Evolutionary conservation across 1,140 invertebrate genomes (phyloP).

Genomic region (Drosophila subpulchrella): DNA sequence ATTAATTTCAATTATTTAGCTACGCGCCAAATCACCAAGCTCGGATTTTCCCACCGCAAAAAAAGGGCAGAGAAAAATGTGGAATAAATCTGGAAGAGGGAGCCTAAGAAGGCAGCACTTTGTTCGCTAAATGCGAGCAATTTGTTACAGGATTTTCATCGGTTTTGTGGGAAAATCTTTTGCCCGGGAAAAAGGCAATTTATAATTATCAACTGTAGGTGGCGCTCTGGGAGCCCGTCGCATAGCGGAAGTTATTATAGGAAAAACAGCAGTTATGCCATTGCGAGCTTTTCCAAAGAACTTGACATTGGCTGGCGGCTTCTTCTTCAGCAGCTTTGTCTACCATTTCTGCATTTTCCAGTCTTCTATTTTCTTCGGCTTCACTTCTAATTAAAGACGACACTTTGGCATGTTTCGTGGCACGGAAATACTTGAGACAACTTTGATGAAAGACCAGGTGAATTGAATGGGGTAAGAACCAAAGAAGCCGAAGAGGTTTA

Average conservation of each 20-base stretch:
- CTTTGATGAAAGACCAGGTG: conserved; percentile 44
- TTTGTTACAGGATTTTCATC: conserved; percentile 72
- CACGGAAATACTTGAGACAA: conserved; percentile 66
- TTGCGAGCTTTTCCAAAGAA: conserved; percentile 63
- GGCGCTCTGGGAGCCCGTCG: conserved; percentile 46
- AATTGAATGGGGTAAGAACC: conserved; percentile 8
- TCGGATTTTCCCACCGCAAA: conserved; percentile 22
- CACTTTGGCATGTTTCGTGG: conserved; percentile 73
- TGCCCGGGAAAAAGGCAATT: conserved; percentile 47
- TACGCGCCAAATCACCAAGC: conserved; percentile 38
- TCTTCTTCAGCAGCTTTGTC: conserved; percentile 30
- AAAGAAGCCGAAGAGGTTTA: conserved; percentile 6
- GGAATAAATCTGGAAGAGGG: conserved; percentile 12
- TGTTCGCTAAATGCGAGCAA: conserved; percentile 77
- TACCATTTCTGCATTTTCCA: conserved; percentile 23
- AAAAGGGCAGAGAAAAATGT: conserved; percentile 18
- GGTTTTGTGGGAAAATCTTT: conserved; percentile 47
- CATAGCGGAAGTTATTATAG: conserved; percentile 74
- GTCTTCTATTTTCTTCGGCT: conserved; percentile 42
- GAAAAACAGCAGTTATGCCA: conserved; percentile 56
- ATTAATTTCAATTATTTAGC: conserved; percentile 79
- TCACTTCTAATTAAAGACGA: conserved; percentile 79
- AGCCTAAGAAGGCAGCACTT: conserved; percentile 57
- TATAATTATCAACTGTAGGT: conserved; percentile 74
- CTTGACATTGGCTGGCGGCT: conserved; percentile 44